Evolutionary conservation across 2,113 vertebrate species (phyloP).

Genomic region (Excalfactoria chinensis): DNA sequence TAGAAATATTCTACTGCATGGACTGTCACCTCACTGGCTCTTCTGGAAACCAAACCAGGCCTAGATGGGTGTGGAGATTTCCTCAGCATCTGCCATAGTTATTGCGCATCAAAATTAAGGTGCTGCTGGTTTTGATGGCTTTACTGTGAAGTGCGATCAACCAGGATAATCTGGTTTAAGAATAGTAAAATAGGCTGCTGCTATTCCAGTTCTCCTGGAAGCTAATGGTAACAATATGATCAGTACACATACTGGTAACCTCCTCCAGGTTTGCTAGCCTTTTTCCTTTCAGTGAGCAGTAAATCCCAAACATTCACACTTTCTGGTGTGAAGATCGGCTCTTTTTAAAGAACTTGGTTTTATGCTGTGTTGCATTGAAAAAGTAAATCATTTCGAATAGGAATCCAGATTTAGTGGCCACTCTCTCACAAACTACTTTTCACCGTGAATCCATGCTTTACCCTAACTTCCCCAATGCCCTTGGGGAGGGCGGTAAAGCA

Average conservation of each 20-base stretch:
- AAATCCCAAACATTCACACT: background rate
- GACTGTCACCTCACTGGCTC: background rate
- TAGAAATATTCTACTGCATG: background rate
- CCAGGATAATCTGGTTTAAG: background rate
- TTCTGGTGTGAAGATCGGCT: background rate
- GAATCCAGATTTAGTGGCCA: background rate
- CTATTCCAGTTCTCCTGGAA: slow-evolving; percentile 21
- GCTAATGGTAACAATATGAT: background rate
- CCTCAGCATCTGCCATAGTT: background rate
- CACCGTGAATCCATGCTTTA: background rate
- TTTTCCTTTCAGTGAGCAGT: background rate
- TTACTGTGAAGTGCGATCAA: background rate
- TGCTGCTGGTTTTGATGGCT: background rate
- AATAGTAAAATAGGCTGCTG: background rate
- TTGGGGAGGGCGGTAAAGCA: background rate
- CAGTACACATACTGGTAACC: background rate
- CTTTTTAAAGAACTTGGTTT: background rate
- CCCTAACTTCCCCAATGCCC: background rate
- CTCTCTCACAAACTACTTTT: background rate
- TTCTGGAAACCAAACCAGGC: background rate
- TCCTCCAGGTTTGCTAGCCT: background rate
- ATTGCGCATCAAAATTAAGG: background rate
- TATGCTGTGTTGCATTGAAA: background rate
- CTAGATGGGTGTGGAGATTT: background rate
- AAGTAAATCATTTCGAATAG: background rate